These are phyloP conservation scores for Notarius quadriscutis DNA, from an alignment of 2,113 vertebrate genomes.

Conservation along the genomic window DNA sequence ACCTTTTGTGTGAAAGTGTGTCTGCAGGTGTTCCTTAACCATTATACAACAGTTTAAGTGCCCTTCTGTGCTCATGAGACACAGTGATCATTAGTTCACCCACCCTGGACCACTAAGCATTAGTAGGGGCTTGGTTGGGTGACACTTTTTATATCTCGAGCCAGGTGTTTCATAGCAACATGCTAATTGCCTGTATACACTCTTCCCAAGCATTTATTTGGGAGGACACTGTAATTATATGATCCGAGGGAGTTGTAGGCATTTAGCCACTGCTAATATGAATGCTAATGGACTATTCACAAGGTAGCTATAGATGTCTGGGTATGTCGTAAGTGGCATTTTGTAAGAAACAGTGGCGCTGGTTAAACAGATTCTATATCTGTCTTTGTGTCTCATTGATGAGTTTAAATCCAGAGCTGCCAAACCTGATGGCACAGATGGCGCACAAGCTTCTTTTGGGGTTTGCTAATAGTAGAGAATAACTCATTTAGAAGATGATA, in stretches of 20 bases:
- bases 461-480: constrained; percentile 29
- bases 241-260: constrained; percentile 10
- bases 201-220: constrained; percentile 12
- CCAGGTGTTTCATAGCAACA: constrained; percentile 19
- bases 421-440: constrained; percentile 16
- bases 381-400: background rate
- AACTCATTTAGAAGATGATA: constrained; percentile 17
- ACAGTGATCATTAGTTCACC: background rate
- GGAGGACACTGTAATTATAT: constrained; percentile 8
- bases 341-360: background rate
- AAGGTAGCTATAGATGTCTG: background rate
- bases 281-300: background rate
- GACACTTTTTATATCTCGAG: background rate
- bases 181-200: constrained; percentile 1
- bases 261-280: background rate
- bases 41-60: constrained; percentile 22
- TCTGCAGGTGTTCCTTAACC: constrained; percentile 12
- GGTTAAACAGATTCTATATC: background rate
- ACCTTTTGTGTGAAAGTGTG: background rate
- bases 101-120: background rate
- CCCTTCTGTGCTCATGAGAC: background rate
- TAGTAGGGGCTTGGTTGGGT: background rate
- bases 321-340: background rate
- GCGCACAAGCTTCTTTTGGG: constrained; percentile 7
- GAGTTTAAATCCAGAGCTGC: background rate